These are phyloP conservation scores for Microchrysa polita DNA, from an alignment of 2,888 invertebrate genomes.

Conservation along the genomic window DNA sequence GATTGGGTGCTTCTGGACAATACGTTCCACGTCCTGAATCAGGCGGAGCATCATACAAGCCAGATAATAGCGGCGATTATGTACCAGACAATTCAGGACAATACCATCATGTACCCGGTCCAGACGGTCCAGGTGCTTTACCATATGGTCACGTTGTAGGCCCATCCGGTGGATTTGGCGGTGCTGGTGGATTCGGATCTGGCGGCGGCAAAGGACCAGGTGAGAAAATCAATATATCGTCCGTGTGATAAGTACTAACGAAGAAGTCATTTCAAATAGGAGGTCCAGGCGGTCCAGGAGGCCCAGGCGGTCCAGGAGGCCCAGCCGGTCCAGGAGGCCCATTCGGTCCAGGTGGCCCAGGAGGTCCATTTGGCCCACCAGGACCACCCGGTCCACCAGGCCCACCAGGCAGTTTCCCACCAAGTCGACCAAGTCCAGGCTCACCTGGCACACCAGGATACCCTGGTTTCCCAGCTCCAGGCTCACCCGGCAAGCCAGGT, in stretches of 20 bases:
- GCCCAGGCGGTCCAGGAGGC: conserved; percentile 53
- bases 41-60: conserved; percentile 37
- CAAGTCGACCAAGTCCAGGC: conserved; percentile 56
- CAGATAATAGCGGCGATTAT: conserved; percentile 37
- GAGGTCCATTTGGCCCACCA: conserved; percentile 63
- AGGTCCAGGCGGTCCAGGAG: conserved; percentile 54
- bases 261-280: conserved; percentile 8
- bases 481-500: conserved; percentile 21
- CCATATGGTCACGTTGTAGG: conserved; percentile 45
- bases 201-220: conserved; percentile 39
- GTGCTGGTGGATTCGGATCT: conserved; percentile 48
- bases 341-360: conserved; percentile 57
- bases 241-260: neutral
- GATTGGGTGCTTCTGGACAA: conserved; percentile 20
- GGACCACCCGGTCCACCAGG: conserved; percentile 57
- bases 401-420: conserved; percentile 54
- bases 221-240: conserved; percentile 3
- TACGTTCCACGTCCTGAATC: conserved; percentile 18
- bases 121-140: conserved; percentile 52
- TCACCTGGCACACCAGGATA: conserved; percentile 41
- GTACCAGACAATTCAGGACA: conserved; percentile 46
- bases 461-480: neutral
- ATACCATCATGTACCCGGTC: conserved; percentile 48
- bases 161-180: conserved; percentile 47
- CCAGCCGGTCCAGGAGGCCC: conserved; percentile 64